These are phyloP conservation scores for Archips xylosteana DNA, from an alignment of 2,888 invertebrate species.

Conservation along the genomic window DNA sequence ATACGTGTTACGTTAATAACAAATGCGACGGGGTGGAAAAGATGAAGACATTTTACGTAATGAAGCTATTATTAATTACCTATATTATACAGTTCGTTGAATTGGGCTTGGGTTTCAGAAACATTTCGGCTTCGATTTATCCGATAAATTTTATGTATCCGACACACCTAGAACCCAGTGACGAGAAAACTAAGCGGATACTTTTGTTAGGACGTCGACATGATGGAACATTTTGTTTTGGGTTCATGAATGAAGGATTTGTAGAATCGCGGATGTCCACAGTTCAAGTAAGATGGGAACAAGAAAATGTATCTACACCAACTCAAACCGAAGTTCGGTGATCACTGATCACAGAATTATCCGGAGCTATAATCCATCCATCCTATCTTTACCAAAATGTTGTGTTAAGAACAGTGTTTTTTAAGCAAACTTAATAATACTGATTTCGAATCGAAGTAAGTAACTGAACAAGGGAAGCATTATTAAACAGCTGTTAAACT, in stretches of 20 bases:
- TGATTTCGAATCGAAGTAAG: conserved; percentile 5
- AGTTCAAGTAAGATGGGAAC: no score
- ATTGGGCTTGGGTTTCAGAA: not conserved
- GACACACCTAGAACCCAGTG: not conserved
- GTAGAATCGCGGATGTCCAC: not conserved
- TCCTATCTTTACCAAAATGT: not conserved
- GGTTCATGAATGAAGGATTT: not conserved
- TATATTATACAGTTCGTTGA: not conserved
- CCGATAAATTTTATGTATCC: not conserved
- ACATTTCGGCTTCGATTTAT: not conserved
- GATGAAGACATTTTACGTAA: not conserved
- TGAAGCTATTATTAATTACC: no score
- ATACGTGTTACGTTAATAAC: not conserved
- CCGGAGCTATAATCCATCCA: not conserved
- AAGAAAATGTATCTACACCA: no score
- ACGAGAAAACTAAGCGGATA: not conserved
- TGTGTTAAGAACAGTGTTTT: not conserved
- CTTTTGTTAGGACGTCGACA: not conserved
- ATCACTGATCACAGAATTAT: no score
- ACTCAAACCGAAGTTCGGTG: no score
- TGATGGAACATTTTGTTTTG: not conserved
- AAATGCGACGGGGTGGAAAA: no score
- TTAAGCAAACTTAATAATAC: conserved; percentile 9
- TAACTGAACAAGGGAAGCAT: conserved; percentile 10
- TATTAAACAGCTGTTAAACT: conserved; percentile 13